Evolutionary conservation across 2,113 vertebrate species (phyloP).

Genomic region (Picathartes gymnocephalus): DNA sequence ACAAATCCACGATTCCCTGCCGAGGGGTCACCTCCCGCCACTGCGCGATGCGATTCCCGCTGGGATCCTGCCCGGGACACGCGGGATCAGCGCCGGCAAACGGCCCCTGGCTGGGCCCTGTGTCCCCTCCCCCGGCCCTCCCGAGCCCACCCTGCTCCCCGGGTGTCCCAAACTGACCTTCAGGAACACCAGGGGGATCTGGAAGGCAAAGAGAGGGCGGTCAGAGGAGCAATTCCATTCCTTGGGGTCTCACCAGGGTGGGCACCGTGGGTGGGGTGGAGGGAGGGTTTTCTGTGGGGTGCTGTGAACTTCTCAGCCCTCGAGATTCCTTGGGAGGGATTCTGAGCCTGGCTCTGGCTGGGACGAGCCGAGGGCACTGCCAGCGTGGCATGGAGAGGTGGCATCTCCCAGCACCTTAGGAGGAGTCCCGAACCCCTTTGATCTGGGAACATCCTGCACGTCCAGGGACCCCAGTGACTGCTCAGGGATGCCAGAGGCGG

Average conservation of each 20-base stretch:
- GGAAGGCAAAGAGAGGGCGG: slow-evolving; percentile 8
- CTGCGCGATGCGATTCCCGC: background rate
- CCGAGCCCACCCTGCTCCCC: background rate
- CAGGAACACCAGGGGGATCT: slow-evolving; percentile 31
- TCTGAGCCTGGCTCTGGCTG: background rate
- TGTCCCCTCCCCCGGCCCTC: background rate
- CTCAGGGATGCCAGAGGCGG: background rate
- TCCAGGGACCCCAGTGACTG: background rate
- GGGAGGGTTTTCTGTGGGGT: background rate
- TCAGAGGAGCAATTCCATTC: background rate
- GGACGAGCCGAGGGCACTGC: background rate
- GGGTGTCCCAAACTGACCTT: slow-evolving; percentile 11
- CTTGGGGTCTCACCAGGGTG: background rate
- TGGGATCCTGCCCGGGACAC: background rate
- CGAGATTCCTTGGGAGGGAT: background rate
- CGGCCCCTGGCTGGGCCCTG: background rate
- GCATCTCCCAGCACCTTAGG: background rate
- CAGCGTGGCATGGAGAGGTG: background rate
- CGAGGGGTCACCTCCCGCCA: background rate
- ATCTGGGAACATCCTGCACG: background rate
- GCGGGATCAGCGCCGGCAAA: rapidly evolving
- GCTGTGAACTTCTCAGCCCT: background rate
- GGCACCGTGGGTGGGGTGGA: background rate
- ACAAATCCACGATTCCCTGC: slow-evolving; percentile 33
- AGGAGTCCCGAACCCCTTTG: background rate